A percentile compares a stretch with the other conserved stretches of the same genome.
These are phyloP conservation scores for Parnassius apollo DNA, from an alignment of 2,888 invertebrate species.

Conservation along the genomic window DNA sequence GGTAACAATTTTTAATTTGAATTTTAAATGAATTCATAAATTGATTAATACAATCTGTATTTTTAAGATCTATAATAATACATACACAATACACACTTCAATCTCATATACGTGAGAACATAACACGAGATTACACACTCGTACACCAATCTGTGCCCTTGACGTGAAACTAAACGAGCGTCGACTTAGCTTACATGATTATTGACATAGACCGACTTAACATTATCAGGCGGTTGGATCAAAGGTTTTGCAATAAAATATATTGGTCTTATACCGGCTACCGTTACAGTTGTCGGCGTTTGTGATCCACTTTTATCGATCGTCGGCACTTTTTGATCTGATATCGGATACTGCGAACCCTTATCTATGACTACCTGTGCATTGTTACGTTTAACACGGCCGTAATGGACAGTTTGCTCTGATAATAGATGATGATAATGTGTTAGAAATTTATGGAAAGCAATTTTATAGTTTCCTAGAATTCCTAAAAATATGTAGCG, in stretches of 20 bases:
- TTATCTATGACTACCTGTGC: slow-evolving; percentile 63
- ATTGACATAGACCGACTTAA: slow-evolving; percentile 30
- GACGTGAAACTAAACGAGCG: slow-evolving; percentile 2
- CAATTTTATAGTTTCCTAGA: slow-evolving; percentile 6
- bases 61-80: too few species aligned
- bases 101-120: too few species aligned
- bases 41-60: too few species aligned
- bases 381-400: slow-evolving; percentile 50
- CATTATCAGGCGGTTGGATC: slow-evolving; percentile 52
- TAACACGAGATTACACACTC: too few species aligned
- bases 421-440: slow-evolving; percentile 32
- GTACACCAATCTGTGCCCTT: not conserved
- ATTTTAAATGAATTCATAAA: too few species aligned
- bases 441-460: slow-evolving; percentile 28
- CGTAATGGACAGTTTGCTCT: slow-evolving; percentile 42
- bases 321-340: slow-evolving; percentile 56
- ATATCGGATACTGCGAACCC: slow-evolving; percentile 60
- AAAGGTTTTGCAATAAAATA: slow-evolving; percentile 51
- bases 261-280: slow-evolving; percentile 56
- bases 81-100: too few species aligned
- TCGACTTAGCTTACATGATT: slow-evolving; percentile 8
- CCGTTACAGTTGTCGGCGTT: slow-evolving; percentile 55
- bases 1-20: too few species aligned
- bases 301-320: slow-evolving; percentile 55
- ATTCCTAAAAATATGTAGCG: not conserved